Conservation (phyloP, 2,888 invertebrate genomes). For the Habroteleia sp. region DNA sequence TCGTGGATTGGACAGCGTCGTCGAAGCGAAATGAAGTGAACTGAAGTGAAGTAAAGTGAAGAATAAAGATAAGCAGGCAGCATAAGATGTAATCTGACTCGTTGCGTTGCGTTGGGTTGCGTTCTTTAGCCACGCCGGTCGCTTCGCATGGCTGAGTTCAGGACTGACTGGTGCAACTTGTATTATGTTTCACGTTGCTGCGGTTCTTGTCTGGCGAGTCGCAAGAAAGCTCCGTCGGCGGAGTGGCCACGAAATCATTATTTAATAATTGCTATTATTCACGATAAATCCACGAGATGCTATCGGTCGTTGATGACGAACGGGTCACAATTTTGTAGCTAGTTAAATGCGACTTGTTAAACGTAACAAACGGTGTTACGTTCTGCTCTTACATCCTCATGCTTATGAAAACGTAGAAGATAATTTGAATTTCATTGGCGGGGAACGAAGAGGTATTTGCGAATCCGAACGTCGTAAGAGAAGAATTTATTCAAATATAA, state of each 20-base stretch:
- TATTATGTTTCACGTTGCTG: slow-evolving; percentile 80
- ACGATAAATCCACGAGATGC: slow-evolving; percentile 8
- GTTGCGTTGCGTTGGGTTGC: slow-evolving; percentile 79
- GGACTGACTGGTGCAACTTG: slow-evolving; percentile 79
- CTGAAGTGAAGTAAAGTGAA: slow-evolving; percentile 75
- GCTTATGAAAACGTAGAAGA: background rate
- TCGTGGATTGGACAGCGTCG: slow-evolving; percentile 66
- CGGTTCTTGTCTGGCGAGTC: slow-evolving; percentile 78
- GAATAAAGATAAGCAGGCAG: slow-evolving; percentile 79
- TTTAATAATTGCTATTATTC: slow-evolving; percentile 43
- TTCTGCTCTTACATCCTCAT: no score
- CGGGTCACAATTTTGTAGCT: slow-evolving; percentile 3
- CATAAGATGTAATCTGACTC: slow-evolving; percentile 81
- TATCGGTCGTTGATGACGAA: slow-evolving; percentile 14
- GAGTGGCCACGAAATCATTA: slow-evolving; percentile 54
- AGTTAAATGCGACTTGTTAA: slow-evolving; percentile 5
- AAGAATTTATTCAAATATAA: no score
- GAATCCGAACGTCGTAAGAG: no score
- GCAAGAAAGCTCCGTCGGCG: slow-evolving; percentile 56
- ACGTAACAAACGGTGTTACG: no score
- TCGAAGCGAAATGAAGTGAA: slow-evolving; percentile 76
- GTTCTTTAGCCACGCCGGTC: slow-evolving; percentile 75
- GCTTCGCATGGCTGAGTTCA: slow-evolving; percentile 79
- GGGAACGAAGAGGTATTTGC: no score
- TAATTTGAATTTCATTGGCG: no score